Evolutionary conservation across 2,797 vertebrate genomes (phyloP).

Genomic region (Sus cebifrons): DNA sequence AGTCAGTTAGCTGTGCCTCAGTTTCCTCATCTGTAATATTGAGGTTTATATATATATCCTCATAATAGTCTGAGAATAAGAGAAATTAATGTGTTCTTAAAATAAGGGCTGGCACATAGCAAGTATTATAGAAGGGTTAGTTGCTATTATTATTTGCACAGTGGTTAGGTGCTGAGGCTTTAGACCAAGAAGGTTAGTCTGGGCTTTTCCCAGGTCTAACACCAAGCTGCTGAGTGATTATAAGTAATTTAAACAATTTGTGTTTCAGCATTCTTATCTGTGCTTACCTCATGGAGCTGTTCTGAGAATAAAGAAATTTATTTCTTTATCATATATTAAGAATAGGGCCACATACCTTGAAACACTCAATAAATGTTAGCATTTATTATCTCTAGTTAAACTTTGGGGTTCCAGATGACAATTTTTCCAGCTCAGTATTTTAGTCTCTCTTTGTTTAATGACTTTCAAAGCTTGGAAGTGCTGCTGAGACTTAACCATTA

Average conservation of each 20-base stretch:
- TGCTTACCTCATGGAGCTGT: not conserved
- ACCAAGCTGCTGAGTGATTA: not conserved
- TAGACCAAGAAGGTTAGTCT: not conserved
- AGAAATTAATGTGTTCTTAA: not conserved
- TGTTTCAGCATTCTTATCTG: not conserved
- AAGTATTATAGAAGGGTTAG: not conserved
- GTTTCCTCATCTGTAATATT: not conserved
- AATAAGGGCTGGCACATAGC: not conserved
- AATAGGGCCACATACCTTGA: not conserved
- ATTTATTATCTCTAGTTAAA: conserved; percentile 32
- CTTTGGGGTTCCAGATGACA: not conserved
- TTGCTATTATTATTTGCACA: not conserved
- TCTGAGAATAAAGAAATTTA: not conserved
- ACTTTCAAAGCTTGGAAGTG: conserved; percentile 19
- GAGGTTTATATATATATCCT: not conserved
- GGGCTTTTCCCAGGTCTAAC: not conserved
- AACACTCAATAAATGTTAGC: not conserved
- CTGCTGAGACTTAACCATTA: not conserved
- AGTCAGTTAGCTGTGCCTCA: not conserved
- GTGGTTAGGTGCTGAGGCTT: not conserved
- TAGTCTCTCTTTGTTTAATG: not conserved
- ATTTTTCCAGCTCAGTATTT: conserved; percentile 4
- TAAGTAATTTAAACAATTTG: not conserved
- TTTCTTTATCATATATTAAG: not conserved
- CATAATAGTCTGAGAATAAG: not conserved